Base-by-base conservation (phyloP, 1,140 invertebrate species). In the Hylaeus volcanicus region DNA sequence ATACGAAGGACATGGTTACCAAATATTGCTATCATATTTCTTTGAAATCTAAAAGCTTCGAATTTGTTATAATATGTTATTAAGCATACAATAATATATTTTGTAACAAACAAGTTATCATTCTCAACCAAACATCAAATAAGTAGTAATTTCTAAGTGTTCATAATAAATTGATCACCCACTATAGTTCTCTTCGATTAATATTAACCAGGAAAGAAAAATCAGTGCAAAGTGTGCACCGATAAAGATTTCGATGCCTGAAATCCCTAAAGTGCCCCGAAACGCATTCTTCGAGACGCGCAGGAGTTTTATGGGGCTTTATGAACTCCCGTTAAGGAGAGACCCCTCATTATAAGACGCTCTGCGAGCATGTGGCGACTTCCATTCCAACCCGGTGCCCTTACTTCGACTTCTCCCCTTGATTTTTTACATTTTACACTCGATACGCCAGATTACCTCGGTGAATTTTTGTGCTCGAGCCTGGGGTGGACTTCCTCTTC, bases 391-490 rank as follows among this genome's bases (percentile, higher is more conserved):
- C 39, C 37, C 9, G 39, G 0, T 60, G 45, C 45, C 45, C 63
- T 55, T 37, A 68, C 51, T 53, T 69, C 65, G 5, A 51, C 26
- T n/a, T 37, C 48, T 45, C 6, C 26, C 41, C 56, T 4, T 9
- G 6, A 58, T 15, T 73, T 82, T 79, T 69, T 60, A 53, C 14
- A 48, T 39, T 48, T 70, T 60, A 76, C 58, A 48, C 81, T 61
- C 66, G 85, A 86, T 86, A 81, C 56, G 82, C 74, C 72, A 58
- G 74, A 86, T 87, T 83, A 83, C n/a, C 76, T 58, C 65, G 56
- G 77, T 51, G 51, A 51, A 82, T 86, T 86, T 79, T 56, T 48
- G 15, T n/a, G 5, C 71, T 51, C 63, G 63, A 45, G 37, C 51
- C 41, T 45, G 48, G 37, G 37, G 41, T 53, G 64, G 11, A 60